Evolutionary conservation across 2,888 invertebrate genomes (phyloP), one percentile per base, ranked within the genome.

Genomic region (Andrena dorsata): DNA sequence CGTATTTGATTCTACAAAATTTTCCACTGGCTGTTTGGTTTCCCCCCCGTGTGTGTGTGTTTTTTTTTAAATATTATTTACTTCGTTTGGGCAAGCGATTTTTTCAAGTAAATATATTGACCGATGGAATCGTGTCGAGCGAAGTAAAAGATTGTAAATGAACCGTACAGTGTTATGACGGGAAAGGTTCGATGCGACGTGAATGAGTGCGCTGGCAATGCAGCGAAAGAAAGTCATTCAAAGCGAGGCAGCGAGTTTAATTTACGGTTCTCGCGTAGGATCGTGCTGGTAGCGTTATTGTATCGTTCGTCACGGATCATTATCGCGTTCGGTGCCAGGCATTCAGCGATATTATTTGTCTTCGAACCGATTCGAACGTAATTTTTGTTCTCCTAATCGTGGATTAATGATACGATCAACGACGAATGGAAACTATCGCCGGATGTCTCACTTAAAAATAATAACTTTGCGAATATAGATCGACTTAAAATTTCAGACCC

Each of bases 261-360:
- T 65, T 58, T 71, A 74, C 76, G 72, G 60, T 80, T 71, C 68
- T 74, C 66, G 63, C 70, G 58, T 23, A 53, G 61, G 49, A 69
- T 56, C 69, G 35, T 63, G 28, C 72, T 80, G 75, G 74, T 56
- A 64, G 74, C 74, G 74, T 76, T 71, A 71, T 76, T 83, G 72
- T 74, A 70, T 74, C 78, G 60, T 61, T 73, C 77, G 76, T 77
- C 65, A 60, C 60, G 80, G 84, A 82, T 85, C 78, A 72, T 76
- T 83, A 84, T 85, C 86, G 72, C 73, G 61, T 64, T 64, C 61
- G 51, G 47, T 60, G 60, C 28, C 53, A 41, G 35, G 16, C 56
- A 82, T 61, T 82, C 47, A 23, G 30, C 56, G 41, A 35, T 49
- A 69, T 74, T 71, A 71, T 71, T 61, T 71, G 71, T 71, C 71